Evolutionary conservation across 2,113 vertebrate species (phyloP).

Genomic region (Neolamprologus caudopunctatus): DNA sequence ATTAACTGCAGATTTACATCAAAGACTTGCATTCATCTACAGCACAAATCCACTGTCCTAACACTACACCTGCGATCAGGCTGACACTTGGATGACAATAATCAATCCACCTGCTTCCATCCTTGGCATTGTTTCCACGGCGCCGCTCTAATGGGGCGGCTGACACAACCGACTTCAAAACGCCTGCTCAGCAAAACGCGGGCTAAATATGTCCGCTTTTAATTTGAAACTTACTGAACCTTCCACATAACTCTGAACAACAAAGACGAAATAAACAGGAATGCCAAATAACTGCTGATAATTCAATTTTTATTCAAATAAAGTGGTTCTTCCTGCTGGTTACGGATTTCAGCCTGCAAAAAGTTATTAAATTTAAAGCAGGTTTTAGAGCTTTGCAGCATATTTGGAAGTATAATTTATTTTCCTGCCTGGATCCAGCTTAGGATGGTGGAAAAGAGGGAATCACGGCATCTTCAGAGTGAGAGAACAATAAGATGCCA

Average conservation of each 20-base stretch:
- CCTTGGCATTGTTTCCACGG: neutral
- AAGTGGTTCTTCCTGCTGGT: neutral
- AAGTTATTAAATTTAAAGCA: neutral
- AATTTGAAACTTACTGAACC: neutral
- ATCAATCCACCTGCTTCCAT: neutral
- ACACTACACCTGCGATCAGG: neutral
- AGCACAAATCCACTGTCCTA: neutral
- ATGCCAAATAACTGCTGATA: neutral
- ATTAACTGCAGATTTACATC: neutral
- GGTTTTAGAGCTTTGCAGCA: neutral
- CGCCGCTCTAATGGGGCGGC: neutral
- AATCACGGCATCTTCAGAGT: neutral
- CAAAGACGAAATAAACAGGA: rapidly evolving
- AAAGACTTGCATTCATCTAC: neutral
- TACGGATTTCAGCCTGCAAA: neutral
- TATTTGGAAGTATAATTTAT: neutral
- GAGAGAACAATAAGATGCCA: neutral
- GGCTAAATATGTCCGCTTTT: neutral
- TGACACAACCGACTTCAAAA: neutral
- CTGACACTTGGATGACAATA: neutral
- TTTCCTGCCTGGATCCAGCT: neutral
- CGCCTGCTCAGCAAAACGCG: neutral
- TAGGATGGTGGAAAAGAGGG: neutral
- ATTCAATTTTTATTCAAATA: neutral
- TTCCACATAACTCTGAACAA: neutral